These are phyloP conservation scores for Pipistrellus kuhlii DNA, from an alignment of 2,797 vertebrate species.

Conservation along the genomic window DNA sequence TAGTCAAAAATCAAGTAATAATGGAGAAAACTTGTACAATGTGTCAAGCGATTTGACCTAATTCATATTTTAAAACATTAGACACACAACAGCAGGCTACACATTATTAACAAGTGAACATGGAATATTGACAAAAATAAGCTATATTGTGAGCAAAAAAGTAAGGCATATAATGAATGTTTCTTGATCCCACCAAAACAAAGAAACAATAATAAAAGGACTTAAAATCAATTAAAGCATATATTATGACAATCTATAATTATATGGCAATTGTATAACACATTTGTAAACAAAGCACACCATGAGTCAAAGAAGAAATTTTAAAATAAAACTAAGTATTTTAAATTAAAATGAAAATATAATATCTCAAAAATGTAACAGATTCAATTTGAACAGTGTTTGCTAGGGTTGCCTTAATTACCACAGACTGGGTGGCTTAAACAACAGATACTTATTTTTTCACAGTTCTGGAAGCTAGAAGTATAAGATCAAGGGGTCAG, in stretches of 20 bases:
- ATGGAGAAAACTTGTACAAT: neutral
- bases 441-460: neutral
- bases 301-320: neutral
- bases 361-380: neutral
- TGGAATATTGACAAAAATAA: constrained; percentile 22
- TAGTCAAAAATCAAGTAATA: neutral
- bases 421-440: neutral
- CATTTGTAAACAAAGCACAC: neutral
- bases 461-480: neutral
- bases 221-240: neutral
- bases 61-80: neutral
- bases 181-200: neutral
- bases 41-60: neutral
- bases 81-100: neutral
- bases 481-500: neutral
- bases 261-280: neutral
- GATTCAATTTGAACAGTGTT: neutral
- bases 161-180: neutral
- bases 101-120: neutral
- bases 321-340: neutral
- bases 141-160: neutral
- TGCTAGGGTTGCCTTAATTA: neutral
- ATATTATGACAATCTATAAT: neutral
- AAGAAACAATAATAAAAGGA: neutral
- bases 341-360: constrained; percentile 27